Evolutionary conservation across 2,888 invertebrate species (phyloP).

Genomic region (Punctoribates punctum): DNA sequence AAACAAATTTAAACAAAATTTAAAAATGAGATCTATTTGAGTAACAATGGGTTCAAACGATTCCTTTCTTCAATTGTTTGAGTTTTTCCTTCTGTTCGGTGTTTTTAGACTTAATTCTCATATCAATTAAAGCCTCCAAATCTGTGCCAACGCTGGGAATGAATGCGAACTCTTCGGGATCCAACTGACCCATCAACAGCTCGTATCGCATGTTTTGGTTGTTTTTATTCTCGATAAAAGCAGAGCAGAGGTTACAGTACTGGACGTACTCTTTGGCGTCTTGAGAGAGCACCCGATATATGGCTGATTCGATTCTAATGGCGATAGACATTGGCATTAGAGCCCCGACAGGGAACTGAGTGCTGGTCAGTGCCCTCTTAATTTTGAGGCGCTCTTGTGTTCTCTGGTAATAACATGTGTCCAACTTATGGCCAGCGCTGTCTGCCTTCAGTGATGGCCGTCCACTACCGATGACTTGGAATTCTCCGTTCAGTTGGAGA

Average conservation of each 20-base stretch:
- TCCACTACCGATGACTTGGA: background rate
- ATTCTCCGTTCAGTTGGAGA: background rate
- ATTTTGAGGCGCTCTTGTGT: background rate
- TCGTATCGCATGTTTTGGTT: background rate
- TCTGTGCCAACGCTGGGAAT: background rate
- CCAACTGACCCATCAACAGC: conserved; percentile 11
- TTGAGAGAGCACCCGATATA: background rate
- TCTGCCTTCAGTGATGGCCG: background rate
- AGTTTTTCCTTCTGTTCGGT: background rate
- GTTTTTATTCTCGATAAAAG: background rate
- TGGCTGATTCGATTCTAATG: background rate
- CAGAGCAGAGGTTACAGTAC: background rate
- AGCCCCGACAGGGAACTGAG: background rate
- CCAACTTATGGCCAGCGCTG: background rate
- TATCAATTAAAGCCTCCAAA: background rate
- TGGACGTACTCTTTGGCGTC: background rate
- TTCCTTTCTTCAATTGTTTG: background rate
- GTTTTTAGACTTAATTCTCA: background rate
- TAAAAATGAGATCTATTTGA: too few species aligned
- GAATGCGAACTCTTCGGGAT: background rate
- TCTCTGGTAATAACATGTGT: background rate
- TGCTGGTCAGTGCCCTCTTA: background rate
- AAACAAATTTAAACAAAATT: too few species aligned
- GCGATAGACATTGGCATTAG: background rate
- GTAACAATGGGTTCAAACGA: too few species aligned